Evolutionary conservation across 2,888 invertebrate genomes (phyloP).

Genomic region (Rosalia funebris): DNA sequence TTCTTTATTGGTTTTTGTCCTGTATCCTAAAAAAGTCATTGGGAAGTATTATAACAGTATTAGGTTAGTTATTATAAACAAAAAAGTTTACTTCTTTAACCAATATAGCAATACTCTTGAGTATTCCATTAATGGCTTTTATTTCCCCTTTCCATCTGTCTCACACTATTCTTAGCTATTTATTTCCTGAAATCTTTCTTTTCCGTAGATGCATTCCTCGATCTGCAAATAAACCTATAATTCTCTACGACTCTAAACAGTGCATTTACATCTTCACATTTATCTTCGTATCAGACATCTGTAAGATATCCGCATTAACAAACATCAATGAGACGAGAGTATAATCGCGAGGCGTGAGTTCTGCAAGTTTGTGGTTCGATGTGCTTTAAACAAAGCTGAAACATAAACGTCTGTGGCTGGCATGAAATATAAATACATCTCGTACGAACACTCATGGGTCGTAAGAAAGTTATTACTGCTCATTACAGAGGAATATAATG

Average conservation of each 20-base stretch:
- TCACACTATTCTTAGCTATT: too few species aligned
- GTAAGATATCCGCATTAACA: slow-evolving; percentile 13
- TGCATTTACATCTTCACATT: slow-evolving; percentile 4
- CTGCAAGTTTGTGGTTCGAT: slow-evolving; percentile 31
- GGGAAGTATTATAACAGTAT: too few species aligned
- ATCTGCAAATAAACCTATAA: neutral
- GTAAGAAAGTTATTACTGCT: slow-evolving; percentile 32
- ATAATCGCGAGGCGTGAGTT: slow-evolving; percentile 24
- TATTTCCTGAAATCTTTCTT: too few species aligned
- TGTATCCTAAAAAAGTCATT: too few species aligned
- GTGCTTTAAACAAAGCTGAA: slow-evolving; percentile 28
- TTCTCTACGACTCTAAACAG: slow-evolving; percentile 5
- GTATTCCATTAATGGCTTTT: too few species aligned
- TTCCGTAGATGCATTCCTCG: too few species aligned
- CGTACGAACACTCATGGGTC: slow-evolving; percentile 20
- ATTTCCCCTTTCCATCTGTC: too few species aligned
- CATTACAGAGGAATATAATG: slow-evolving; percentile 29
- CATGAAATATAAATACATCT: slow-evolving; percentile 27
- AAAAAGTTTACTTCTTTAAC: too few species aligned
- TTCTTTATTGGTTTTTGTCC: too few species aligned
- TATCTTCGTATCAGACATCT: slow-evolving; percentile 4
- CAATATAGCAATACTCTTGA: too few species aligned
- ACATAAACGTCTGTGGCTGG: slow-evolving; percentile 29
- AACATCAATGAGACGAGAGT: slow-evolving; percentile 12
- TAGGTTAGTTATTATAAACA: too few species aligned